Evolutionary conservation across 2,797 vertebrate genomes (phyloP).

Genomic region (Sciurus vulgaris): DNA sequence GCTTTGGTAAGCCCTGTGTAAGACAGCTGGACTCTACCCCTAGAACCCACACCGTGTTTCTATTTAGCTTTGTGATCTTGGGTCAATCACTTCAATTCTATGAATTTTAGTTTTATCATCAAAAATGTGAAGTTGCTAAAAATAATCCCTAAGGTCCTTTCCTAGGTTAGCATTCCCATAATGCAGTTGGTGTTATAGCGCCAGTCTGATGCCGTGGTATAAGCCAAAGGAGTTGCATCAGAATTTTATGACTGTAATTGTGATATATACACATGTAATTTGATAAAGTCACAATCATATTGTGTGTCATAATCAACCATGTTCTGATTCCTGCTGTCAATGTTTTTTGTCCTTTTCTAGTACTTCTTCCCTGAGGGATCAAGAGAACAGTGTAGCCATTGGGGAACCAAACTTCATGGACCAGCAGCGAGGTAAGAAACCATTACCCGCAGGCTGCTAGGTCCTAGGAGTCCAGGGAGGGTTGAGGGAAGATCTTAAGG

Average conservation of each 20-base stretch:
- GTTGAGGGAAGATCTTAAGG: neutral
- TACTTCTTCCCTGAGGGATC: neutral
- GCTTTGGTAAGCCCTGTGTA: neutral
- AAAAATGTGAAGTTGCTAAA: neutral
- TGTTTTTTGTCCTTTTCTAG: neutral
- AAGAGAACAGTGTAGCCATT: neutral
- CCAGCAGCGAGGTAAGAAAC: neutral
- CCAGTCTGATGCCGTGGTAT: neutral
- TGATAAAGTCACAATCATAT: neutral
- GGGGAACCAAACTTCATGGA: neutral
- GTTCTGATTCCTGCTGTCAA: neutral
- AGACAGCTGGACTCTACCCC: neutral
- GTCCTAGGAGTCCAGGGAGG: neutral
- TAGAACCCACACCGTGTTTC: neutral
- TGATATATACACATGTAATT: neutral
- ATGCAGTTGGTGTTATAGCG: neutral
- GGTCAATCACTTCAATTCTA: neutral
- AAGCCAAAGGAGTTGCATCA: neutral
- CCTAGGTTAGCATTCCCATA: neutral
- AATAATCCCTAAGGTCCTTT: neutral
- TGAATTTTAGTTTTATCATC: slow-evolving; percentile 46
- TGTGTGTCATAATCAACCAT: neutral
- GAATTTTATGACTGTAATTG: neutral
- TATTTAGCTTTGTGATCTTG: neutral
- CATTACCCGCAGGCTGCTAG: neutral